A percentile compares a stretch with the other conserved stretches of the same genome.
Conservation (phyloP, 2,888 invertebrate genomes). For the Rhagonycha fulva region DNA sequence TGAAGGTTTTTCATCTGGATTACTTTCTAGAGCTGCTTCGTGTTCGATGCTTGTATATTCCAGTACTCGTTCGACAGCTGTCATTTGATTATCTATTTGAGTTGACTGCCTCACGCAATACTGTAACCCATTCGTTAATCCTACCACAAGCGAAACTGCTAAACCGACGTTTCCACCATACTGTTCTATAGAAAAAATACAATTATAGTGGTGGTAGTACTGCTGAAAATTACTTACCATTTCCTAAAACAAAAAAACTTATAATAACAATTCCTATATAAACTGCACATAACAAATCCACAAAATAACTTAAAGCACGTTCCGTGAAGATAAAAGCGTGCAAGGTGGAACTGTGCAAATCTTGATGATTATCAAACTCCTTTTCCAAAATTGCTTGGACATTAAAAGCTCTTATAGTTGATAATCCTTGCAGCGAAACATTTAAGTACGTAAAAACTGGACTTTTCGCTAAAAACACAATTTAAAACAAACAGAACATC, state of each 20-base stretch:
- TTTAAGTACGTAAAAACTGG: conserved; percentile 89
- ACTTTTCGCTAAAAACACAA: conserved; percentile 55
- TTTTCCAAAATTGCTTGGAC: conserved; percentile 66
- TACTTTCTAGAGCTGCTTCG: conserved; percentile 65
- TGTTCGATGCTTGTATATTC: conserved; percentile 58
- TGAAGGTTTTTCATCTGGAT: conserved; percentile 66
- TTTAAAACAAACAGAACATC: conserved; percentile 90
- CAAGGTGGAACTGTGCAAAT: neutral
- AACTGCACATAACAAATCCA: neutral
- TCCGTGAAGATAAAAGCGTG: neutral
- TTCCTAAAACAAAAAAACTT: neutral
- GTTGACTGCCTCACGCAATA: conserved; percentile 76
- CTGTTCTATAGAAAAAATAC: conserved; percentile 40
- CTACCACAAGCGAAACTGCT: conserved; percentile 51
- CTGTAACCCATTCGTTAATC: conserved; percentile 65
- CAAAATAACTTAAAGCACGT: neutral
- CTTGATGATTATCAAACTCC: conserved; percentile 72
- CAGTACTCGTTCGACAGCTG: conserved; percentile 81
- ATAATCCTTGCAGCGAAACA: conserved; percentile 79
- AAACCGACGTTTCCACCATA: conserved; percentile 52
- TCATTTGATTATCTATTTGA: conserved; percentile 75
- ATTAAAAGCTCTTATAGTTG: conserved; percentile 79
- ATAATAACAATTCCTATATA: neutral
- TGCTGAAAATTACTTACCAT: neutral
- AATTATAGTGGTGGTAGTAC: no score